phyloP scores from a whole-genome alignment of 2,888 invertebrate species.

The Odontocolon sp. region DNA sequence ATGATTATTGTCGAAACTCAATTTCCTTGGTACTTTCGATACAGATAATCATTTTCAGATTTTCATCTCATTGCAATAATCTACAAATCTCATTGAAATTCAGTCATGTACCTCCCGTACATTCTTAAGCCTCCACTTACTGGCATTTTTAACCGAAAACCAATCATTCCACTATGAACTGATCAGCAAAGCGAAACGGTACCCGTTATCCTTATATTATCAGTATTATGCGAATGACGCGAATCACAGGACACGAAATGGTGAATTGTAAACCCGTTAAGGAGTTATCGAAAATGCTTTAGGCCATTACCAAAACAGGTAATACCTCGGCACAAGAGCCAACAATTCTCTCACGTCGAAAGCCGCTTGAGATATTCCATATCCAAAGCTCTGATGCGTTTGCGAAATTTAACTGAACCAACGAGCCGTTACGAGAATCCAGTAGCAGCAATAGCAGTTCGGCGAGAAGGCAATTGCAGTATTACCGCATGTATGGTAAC shows the following conservation, averaged over 20 bases:
- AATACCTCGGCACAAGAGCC: slow-evolving; percentile 21
- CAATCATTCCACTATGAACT: slow-evolving; percentile 1
- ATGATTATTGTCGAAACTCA: too few relatives aligned
- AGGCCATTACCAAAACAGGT: slow-evolving; percentile 20
- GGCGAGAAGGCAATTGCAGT: slow-evolving; percentile 47
- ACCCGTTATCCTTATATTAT: background rate
- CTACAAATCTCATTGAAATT: too few relatives aligned
- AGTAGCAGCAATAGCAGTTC: background rate
- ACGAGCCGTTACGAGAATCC: slow-evolving; percentile 53
- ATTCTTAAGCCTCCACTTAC: too few relatives aligned
- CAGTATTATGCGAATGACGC: background rate
- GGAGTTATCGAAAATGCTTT: slow-evolving; percentile 50
- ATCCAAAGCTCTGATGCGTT: slow-evolving; percentile 39
- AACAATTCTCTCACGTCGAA: background rate
- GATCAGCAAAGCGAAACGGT: background rate
- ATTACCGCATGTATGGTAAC: slow-evolving; percentile 39
- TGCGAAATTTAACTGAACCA: slow-evolving; percentile 57
- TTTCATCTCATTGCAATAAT: too few relatives aligned
- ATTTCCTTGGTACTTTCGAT: too few relatives aligned
- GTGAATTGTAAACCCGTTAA: slow-evolving; percentile 25
- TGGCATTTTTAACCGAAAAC: too few relatives aligned
- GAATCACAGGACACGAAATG: slow-evolving; percentile 1
- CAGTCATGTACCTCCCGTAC: too few relatives aligned
- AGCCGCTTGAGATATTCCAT: slow-evolving; percentile 32
- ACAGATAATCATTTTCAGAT: too few relatives aligned